Conservation (phyloP, 2,113 vertebrate species). For the Oryzias melastigma region DNA sequence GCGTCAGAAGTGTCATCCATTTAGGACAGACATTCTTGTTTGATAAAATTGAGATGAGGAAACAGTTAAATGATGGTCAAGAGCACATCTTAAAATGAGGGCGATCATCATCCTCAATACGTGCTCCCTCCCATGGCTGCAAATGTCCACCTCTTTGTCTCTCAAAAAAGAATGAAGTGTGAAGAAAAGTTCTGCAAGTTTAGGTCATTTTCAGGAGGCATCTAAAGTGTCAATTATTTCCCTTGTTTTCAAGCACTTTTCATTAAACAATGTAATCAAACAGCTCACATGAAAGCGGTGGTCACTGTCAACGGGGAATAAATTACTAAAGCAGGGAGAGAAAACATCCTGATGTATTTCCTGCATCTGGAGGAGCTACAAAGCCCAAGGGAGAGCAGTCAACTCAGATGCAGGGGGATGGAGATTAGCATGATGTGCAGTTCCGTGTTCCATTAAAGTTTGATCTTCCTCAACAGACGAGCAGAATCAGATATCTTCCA, state of each 20-base stretch:
- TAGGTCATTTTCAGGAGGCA: slow-evolving; percentile 18
- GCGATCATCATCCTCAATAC: slow-evolving; percentile 61
- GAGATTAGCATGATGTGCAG: slow-evolving; percentile 75
- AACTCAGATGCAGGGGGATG: slow-evolving; percentile 67
- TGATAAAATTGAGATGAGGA: slow-evolving; percentile 43
- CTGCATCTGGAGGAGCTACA: slow-evolving; percentile 70
- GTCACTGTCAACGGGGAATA: slow-evolving; percentile 67
- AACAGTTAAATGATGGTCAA: slow-evolving; percentile 47
- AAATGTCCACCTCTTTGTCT: slow-evolving; percentile 19
- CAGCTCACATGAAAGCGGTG: slow-evolving; percentile 55
- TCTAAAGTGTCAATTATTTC: slow-evolving; percentile 36
- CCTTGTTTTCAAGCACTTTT: slow-evolving; percentile 17
- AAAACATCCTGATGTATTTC: slow-evolving; percentile 73
- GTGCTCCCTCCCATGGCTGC: slow-evolving; percentile 49
- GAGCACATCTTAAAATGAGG: slow-evolving; percentile 60
- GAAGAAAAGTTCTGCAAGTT: slow-evolving; percentile 21
- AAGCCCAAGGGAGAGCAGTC: slow-evolving; percentile 66
- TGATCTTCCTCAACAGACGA: slow-evolving; percentile 77
- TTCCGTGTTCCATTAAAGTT: slow-evolving; percentile 77
- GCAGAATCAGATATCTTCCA: slow-evolving; percentile 76
- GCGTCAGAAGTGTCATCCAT: slow-evolving; percentile 63
- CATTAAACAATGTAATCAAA: slow-evolving; percentile 57
- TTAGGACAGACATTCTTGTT: slow-evolving; percentile 62
- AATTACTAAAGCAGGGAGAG: slow-evolving; percentile 68
- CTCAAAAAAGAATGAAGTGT: slow-evolving; percentile 34